These are phyloP conservation scores for Pterobdella sp. DNA, from an alignment of 2,888 invertebrate genomes.

Conservation along the genomic window DNA sequence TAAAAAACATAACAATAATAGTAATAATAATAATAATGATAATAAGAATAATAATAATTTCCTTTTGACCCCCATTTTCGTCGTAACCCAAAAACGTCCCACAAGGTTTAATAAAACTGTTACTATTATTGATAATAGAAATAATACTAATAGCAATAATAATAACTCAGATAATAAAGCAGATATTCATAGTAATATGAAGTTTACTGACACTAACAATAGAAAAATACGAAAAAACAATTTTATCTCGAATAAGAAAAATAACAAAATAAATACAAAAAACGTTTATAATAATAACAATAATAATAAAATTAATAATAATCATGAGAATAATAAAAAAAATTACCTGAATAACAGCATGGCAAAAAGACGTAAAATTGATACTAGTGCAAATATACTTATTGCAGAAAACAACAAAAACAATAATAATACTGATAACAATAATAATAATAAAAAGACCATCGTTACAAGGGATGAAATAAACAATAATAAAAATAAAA, in stretches of 20 bases:
- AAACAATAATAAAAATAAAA: background rate
- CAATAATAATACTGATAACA: background rate
- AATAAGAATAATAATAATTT: background rate
- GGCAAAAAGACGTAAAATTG: background rate
- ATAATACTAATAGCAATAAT: background rate
- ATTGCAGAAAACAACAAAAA: background rate
- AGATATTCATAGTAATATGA: background rate
- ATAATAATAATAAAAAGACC: background rate
- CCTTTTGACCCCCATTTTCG: background rate
- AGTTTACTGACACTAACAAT: background rate
- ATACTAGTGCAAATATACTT: background rate
- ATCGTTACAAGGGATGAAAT: background rate
- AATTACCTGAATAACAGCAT: background rate
- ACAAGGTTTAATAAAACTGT: background rate
- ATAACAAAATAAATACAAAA: background rate
- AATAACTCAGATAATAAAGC: background rate
- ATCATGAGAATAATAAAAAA: background rate
- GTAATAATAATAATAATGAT: background rate
- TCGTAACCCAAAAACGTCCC: background rate
- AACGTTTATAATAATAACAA: background rate
- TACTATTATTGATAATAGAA: constrained; percentile 8
- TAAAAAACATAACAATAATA: background rate
- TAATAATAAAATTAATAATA: background rate
- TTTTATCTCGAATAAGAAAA: background rate
- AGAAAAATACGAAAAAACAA: background rate